These are phyloP conservation scores for Lissocephala sabroskyi DNA, from an alignment of 2,888 invertebrate species.

Conservation along the genomic window DNA sequence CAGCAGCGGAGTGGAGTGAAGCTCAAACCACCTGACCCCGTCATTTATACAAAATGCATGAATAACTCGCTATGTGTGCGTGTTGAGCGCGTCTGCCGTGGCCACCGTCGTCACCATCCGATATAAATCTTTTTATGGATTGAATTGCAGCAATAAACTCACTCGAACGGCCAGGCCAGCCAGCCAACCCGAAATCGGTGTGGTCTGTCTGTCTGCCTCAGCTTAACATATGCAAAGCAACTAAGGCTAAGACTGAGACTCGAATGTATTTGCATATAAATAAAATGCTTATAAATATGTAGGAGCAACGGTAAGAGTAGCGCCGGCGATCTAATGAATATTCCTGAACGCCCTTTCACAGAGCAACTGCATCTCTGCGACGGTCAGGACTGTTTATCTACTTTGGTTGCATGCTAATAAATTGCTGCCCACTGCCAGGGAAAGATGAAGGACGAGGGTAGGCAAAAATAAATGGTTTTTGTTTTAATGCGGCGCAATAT, in stretches of 20 bases:
- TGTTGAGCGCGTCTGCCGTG: too few relatives aligned
- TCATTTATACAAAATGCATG: too few relatives aligned
- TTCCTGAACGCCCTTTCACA: slow-evolving; percentile 24
- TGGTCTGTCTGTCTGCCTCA: slow-evolving; percentile 8
- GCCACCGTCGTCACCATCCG: too few relatives aligned
- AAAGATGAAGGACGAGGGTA: too few relatives aligned
- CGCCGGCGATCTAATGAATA: slow-evolving; percentile 52
- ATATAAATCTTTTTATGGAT: slow-evolving; percentile 34
- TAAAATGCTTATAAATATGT: slow-evolving; percentile 70
- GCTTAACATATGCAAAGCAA: slow-evolving; percentile 70
- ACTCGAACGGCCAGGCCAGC: too few relatives aligned
- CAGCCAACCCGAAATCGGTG: too few relatives aligned
- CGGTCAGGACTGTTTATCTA: slow-evolving; percentile 24
- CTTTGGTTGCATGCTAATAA: slow-evolving; percentile 53
- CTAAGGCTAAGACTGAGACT: too few relatives aligned
- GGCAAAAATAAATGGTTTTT: too few relatives aligned
- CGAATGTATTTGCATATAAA: too few relatives aligned
- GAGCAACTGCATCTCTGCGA: slow-evolving; percentile 1
- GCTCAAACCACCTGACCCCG: slow-evolving; percentile 33
- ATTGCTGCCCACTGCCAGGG: slow-evolving; percentile 38
- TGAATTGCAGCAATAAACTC: too few relatives aligned
- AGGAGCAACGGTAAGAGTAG: slow-evolving; percentile 8
- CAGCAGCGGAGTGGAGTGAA: slow-evolving; percentile 17
- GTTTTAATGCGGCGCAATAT: too few relatives aligned
- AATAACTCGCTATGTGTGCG: too few relatives aligned